These are phyloP conservation scores for Drosophila truncata DNA, from an alignment of 1,140 invertebrate species.

Conservation along the genomic window DNA sequence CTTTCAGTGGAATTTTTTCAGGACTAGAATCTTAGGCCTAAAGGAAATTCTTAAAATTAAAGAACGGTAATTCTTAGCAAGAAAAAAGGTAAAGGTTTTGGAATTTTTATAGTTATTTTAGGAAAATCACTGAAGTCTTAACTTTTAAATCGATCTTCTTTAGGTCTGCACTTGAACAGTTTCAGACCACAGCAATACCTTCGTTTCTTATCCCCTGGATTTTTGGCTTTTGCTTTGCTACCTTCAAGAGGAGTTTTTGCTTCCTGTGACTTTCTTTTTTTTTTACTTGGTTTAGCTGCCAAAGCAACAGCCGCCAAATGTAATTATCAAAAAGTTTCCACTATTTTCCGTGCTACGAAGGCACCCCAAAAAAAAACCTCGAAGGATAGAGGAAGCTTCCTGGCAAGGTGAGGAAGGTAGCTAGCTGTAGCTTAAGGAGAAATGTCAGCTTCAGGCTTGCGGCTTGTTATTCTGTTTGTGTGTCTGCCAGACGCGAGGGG, in stretches of 20 bases:
- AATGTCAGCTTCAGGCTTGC: slow-evolving; percentile 59
- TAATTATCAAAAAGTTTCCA: slow-evolving; percentile 81
- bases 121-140: background rate
- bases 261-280: background rate
- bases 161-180: background rate
- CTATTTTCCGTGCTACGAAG: slow-evolving; percentile 54
- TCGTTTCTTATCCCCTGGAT: slow-evolving; percentile 15
- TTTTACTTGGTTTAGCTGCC: slow-evolving; percentile 51
- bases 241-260: background rate
- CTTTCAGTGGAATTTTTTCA: slow-evolving; percentile 4
- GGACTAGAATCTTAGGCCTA: background rate
- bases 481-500: slow-evolving; percentile 53
- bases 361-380: background rate
- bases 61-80: background rate
- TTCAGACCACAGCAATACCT: slow-evolving; percentile 14
- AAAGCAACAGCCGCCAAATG: slow-evolving; percentile 72
- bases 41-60: background rate
- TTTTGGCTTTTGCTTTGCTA: slow-evolving; percentile 4
- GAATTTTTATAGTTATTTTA: background rate
- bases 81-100: no score
- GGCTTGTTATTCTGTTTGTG: slow-evolving; percentile 63
- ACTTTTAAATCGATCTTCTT: background rate
- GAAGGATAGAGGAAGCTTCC: background rate
- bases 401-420: slow-evolving; percentile 21
- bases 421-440: slow-evolving; percentile 44